A percentile compares a stretch with the other conserved stretches of the same genome.
Conservation (phyloP, 35 echinoderm and acorn worm species). For the Ophiothrix spiculata region DNA sequence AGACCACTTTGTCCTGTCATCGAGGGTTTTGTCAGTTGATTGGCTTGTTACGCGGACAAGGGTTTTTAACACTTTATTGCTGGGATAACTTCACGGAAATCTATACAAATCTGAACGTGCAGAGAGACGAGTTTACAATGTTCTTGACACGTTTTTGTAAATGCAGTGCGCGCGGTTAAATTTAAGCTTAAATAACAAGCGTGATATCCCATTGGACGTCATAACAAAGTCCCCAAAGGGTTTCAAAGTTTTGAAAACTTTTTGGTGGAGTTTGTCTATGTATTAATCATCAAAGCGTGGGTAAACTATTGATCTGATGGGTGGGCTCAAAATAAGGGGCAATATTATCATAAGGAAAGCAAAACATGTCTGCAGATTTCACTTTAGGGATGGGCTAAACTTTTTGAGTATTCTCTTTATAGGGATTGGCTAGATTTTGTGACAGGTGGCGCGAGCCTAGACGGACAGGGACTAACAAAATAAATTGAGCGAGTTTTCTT, state of each 20-base stretch:
- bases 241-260: neutral
- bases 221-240: neutral
- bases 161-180: neutral
- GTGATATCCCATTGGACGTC: neutral
- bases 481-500: too few species aligned
- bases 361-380: conserved; percentile 3
- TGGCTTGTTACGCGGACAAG: neutral
- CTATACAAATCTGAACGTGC: neutral
- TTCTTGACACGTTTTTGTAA: neutral
- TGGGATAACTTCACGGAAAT: neutral
- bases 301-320: neutral
- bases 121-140: neutral
- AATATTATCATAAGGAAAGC: neutral
- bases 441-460: too few species aligned
- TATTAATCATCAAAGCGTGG: neutral
- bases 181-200: neutral
- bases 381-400: too few species aligned
- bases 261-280: neutral
- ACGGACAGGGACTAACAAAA: too few species aligned
- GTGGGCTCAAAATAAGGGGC: neutral
- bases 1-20: neutral
- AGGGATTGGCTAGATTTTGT: too few species aligned
- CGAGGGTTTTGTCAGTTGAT: neutral
- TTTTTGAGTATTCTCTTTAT: too few species aligned
- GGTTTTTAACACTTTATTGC: neutral